phyloP scores from a whole-genome alignment of 2,888 invertebrate species.

The Plagodis dolabraria region DNA sequence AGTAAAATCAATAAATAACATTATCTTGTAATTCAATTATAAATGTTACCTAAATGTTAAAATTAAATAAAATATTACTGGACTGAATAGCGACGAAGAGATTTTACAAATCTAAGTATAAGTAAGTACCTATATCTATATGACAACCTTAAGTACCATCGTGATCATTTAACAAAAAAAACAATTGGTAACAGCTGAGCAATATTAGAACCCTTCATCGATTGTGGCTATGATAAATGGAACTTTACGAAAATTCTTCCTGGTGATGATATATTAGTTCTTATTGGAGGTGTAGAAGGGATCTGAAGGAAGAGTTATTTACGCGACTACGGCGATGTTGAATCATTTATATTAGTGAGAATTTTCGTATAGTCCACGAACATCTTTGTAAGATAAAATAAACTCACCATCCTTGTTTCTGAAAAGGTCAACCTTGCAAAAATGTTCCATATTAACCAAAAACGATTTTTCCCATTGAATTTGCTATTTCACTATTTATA shows the following conservation, averaged over 20 bases:
- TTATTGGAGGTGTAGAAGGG: conserved; percentile 14
- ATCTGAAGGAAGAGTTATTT: neutral
- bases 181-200: neutral
- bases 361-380: conserved; percentile 67
- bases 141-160: conserved; percentile 70
- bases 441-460: conserved; percentile 67
- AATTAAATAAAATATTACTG: neutral
- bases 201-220: conserved; percentile 36
- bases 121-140: conserved; percentile 35
- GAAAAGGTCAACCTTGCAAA: conserved; percentile 78
- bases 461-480: conserved; percentile 41
- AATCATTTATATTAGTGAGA: conserved; percentile 40
- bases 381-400: conserved; percentile 70
- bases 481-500: conserved; percentile 1
- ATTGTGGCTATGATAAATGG: conserved; percentile 60
- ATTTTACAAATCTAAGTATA: conserved; percentile 24
- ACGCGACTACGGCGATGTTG: neutral
- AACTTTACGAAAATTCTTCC: conserved; percentile 63
- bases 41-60: conserved; percentile 1
- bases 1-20: conserved; percentile 17
- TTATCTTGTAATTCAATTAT: neutral
- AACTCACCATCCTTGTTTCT: conserved; percentile 82
- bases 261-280: conserved; percentile 17
- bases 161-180: conserved; percentile 11
- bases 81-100: conserved; percentile 5